These are phyloP conservation scores for Leptinotarsa juncta DNA, from an alignment of 2,888 invertebrate species.

Conservation along the genomic window DNA sequence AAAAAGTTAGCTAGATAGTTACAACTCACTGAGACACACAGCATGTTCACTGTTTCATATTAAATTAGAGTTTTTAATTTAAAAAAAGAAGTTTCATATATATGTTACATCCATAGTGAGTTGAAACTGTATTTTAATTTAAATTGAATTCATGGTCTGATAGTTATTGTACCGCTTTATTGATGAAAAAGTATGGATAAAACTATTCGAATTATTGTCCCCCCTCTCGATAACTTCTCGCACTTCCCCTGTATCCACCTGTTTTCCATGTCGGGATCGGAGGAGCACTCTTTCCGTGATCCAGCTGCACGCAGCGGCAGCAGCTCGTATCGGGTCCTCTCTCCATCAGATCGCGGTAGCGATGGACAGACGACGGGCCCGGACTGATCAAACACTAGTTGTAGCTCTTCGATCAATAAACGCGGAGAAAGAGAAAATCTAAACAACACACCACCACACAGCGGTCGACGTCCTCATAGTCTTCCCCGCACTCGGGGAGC, in stretches of 20 bases:
- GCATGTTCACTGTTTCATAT: too few species aligned
- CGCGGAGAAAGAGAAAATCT: slow-evolving; percentile 57
- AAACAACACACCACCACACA: slow-evolving; percentile 56
- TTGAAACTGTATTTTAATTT: too few species aligned
- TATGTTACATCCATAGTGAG: too few species aligned
- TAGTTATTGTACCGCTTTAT: too few species aligned
- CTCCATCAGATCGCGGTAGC: slow-evolving; percentile 38
- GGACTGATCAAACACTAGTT: slow-evolving; percentile 57
- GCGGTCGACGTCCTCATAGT: slow-evolving; percentile 49
- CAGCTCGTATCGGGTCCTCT: slow-evolving; percentile 17
- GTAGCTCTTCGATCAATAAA: slow-evolving; percentile 56
- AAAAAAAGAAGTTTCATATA: too few species aligned
- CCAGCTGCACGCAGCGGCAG: slow-evolving; percentile 23
- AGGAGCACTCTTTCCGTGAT: slow-evolving; percentile 28
- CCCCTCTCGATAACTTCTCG: neutral
- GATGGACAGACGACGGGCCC: slow-evolving; percentile 57
- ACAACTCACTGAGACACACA: too few species aligned
- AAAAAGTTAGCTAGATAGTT: too few species aligned
- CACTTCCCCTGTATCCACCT: neutral
- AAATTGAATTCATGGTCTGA: too few species aligned
- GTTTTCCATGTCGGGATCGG: slow-evolving; percentile 19
- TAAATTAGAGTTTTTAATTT: too few species aligned
- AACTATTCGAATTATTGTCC: neutral
- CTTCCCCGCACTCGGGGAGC: slow-evolving; percentile 35
- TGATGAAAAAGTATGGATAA: too few species aligned